Percentiles rank a stretch among this genome's conserved stretches.
Conservation (phyloP, 2,888 invertebrate species). For the Brachylomia viminalis region DNA sequence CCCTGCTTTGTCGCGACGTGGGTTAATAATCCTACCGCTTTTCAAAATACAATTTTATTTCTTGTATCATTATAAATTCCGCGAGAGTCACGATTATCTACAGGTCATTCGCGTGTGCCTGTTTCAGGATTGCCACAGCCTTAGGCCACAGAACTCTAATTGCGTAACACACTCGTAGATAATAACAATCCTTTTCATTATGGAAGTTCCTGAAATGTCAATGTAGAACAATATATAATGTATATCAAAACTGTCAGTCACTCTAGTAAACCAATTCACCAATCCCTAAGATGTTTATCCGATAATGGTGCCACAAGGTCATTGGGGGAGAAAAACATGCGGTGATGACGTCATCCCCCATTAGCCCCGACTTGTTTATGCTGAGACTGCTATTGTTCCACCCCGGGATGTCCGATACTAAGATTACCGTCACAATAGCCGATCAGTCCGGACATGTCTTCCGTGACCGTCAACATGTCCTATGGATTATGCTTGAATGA, state of each 20-base stretch:
- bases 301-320: conserved; percentile 37
- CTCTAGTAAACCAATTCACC: neutral
- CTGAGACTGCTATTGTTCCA: conserved; percentile 57
- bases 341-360: conserved; percentile 59
- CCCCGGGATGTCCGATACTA: conserved; percentile 62
- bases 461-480: conserved; percentile 39
- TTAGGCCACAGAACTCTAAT: too few species aligned
- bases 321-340: conserved; percentile 8
- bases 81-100: neutral
- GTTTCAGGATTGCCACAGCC: neutral
- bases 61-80: neutral
- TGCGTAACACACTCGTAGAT: neutral
- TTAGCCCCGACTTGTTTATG: conserved; percentile 62
- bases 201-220: neutral
- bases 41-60: neutral
- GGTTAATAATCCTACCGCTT: neutral
- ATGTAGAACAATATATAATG: too few species aligned
- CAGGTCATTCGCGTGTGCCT: neutral
- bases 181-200: neutral
- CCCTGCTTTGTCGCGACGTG: neutral
- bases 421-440: conserved; percentile 62
- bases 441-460: conserved; percentile 53
- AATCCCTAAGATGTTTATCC: conserved; percentile 29
- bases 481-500: conserved; percentile 18
- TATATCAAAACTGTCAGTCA: neutral